Conservation (phyloP, 2,888 invertebrate genomes). For the Erebia ligea region DNA sequence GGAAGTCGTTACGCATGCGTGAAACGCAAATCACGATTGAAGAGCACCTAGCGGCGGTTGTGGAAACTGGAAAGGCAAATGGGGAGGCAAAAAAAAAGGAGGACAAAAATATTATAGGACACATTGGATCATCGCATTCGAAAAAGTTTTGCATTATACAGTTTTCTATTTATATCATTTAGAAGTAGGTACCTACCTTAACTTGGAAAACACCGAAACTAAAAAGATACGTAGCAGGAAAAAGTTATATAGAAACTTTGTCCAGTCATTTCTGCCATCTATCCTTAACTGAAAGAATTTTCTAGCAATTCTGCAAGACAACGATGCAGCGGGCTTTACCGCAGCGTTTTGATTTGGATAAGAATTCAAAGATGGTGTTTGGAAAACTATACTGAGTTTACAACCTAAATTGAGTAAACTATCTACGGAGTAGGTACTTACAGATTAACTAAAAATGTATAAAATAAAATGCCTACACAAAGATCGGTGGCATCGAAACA, state of each 20-base stretch:
- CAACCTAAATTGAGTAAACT: too few species aligned
- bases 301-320: neutral
- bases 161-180: too few species aligned
- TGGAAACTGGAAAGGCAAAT: neutral
- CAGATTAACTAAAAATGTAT: too few species aligned
- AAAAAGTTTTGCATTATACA: neutral
- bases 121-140: neutral
- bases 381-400: too few species aligned
- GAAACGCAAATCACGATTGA: constrained; percentile 40
- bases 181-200: neutral
- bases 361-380: constrained; percentile 5
- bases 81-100: neutral
- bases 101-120: neutral
- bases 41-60: constrained; percentile 42
- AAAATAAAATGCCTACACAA: too few species aligned
- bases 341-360: neutral
- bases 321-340: neutral
- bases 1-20: constrained; percentile 70
- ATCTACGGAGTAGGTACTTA: too few species aligned
- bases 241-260: neutral
- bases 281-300: neutral
- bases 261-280: neutral
- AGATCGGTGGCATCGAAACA: too few species aligned
- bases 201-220: too few species aligned
- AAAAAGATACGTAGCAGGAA: too few species aligned